A percentile compares a stretch with the other conserved stretches of the same genome.
These are phyloP conservation scores for Pinctada fucata DNA, from an alignment of 2,888 invertebrate species.

Conservation along the genomic window DNA sequence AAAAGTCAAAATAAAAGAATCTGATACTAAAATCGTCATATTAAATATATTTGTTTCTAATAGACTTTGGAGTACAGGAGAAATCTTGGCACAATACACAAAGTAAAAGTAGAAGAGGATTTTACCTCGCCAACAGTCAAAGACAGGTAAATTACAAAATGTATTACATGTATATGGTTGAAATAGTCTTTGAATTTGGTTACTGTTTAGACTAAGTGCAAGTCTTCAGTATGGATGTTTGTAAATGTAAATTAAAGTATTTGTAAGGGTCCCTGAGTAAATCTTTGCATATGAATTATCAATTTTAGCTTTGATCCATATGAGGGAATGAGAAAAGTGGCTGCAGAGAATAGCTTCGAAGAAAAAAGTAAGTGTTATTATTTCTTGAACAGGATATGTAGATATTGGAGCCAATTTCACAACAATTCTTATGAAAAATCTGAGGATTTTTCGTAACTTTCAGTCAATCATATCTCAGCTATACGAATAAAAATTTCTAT, in stretches of 20 bases:
- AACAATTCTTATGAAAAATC: too few relatives aligned
- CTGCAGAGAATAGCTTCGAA: constrained; percentile 49
- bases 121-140: constrained; percentile 48
- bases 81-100: constrained; percentile 54
- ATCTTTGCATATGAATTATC: background rate
- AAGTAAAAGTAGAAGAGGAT: constrained; percentile 54
- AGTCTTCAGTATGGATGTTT: too few relatives aligned
- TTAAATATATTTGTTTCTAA: background rate
- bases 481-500: too few relatives aligned
- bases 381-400: background rate
- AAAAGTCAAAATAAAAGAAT: too few relatives aligned
- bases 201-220: too few relatives aligned
- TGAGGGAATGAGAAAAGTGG: constrained; percentile 47
- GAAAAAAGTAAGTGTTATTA: constrained; percentile 46
- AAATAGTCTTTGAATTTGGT: too few relatives aligned
- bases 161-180: background rate
- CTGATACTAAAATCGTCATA: too few relatives aligned
- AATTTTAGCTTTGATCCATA: constrained; percentile 50
- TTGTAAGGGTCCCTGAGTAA: too few relatives aligned
- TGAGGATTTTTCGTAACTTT: too few relatives aligned
- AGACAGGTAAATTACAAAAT: constrained; percentile 43
- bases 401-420: background rate
- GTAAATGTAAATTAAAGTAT: too few relatives aligned
- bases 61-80: constrained; percentile 53
- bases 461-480: too few relatives aligned